phyloP scores from a whole-genome alignment of 2,113 vertebrate species.

The Tenebrosternarchus preto region DNA sequence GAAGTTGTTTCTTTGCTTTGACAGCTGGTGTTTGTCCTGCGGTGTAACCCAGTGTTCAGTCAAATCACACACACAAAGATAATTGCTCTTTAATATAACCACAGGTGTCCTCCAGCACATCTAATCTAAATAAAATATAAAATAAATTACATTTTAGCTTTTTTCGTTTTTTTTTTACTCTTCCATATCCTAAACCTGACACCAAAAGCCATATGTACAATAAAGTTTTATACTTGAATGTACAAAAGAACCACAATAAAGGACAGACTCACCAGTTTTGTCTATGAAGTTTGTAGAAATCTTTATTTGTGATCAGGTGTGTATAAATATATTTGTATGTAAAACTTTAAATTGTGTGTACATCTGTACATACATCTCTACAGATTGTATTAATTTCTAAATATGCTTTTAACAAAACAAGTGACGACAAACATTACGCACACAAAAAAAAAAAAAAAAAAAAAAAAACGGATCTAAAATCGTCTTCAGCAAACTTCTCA shows the following conservation, averaged over 20 bases:
- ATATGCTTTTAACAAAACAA: conserved; percentile 42
- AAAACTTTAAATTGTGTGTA: conserved; percentile 67
- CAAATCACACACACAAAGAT: no score
- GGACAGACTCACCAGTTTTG: conserved; percentile 21
- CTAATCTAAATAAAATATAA: not conserved
- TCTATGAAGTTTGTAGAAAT: conserved; percentile 66
- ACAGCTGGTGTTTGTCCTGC: not conserved
- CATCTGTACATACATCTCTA: conserved; percentile 68
- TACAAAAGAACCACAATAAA: conserved; percentile 41
- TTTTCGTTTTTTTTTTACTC: no score
- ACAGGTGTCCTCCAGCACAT: no score
- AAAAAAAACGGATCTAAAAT: not conserved
- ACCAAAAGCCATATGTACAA: conserved; percentile 63
- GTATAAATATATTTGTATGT: conserved; percentile 74
- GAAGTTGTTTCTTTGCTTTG: no score
- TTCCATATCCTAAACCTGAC: not conserved
- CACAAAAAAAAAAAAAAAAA: not conserved
- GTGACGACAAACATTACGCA: not conserved
- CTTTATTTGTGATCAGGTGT: conserved; percentile 73
- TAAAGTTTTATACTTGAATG: conserved; percentile 57
- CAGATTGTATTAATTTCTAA: conserved; percentile 13
- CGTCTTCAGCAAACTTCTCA: not conserved
- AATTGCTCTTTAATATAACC: no score
- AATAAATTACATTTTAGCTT: no score
- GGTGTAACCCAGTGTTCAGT: no score